Evolutionary conservation across 2,888 invertebrate genomes (phyloP).

Genomic region (Stenchaetothrips biformis): DNA sequence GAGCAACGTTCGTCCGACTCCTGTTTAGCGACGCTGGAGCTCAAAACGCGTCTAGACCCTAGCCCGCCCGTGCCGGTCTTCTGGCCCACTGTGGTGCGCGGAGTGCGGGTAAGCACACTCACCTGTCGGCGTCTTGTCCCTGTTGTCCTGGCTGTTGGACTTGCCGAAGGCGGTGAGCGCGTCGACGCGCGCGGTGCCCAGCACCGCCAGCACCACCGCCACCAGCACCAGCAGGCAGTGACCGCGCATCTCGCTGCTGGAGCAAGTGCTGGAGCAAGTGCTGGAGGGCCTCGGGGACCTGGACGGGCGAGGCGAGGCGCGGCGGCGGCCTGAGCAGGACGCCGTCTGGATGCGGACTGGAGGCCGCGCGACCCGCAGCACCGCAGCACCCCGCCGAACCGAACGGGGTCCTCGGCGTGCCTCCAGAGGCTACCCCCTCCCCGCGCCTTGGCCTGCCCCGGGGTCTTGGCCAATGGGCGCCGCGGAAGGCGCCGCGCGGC

Average conservation of each 20-base stretch:
- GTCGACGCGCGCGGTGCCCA: neutral
- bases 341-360: neutral
- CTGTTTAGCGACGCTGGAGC: too few relatives aligned
- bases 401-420: neutral
- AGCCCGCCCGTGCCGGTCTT: too few relatives aligned
- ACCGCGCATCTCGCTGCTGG: neutral
- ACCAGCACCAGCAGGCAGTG: neutral
- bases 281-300: neutral
- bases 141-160: neutral
- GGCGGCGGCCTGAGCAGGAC: neutral
- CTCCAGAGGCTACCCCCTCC: neutral
- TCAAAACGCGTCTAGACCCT: too few relatives aligned
- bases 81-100: too few relatives aligned
- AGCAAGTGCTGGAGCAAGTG: neutral
- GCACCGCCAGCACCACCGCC: neutral
- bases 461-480: conserved; percentile 5
- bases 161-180: conserved; percentile 8
- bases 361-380: neutral
- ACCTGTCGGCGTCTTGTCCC: neutral
- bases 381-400: neutral
- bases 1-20: too few relatives aligned
- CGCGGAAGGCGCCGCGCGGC: neutral
- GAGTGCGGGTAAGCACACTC: neutral
- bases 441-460: neutral
- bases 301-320: neutral